phyloP scores from a whole-genome alignment of 1,140 invertebrate species.

The Drusus annulatus region DNA sequence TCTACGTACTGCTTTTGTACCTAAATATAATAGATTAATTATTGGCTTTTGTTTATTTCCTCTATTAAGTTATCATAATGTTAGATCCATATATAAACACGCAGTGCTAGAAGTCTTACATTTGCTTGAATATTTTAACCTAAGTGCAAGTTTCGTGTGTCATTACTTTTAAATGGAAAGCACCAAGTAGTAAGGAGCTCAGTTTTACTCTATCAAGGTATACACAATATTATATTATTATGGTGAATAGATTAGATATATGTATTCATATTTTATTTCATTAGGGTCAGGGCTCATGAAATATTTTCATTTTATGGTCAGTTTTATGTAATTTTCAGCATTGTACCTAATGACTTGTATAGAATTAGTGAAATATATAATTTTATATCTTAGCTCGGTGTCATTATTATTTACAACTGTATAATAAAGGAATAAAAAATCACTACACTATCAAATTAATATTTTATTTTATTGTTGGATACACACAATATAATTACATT shows the following conservation, averaged over 20 bases:
- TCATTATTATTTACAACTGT: slow-evolving; percentile 49
- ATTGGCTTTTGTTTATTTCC: slow-evolving; percentile 30
- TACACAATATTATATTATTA: slow-evolving; percentile 36
- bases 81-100: slow-evolving; percentile 10
- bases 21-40: slow-evolving; percentile 45
- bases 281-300: slow-evolving; percentile 53
- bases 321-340: slow-evolving; percentile 57
- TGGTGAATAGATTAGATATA: slow-evolving; percentile 41
- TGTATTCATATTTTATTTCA: slow-evolving; percentile 41
- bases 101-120: slow-evolving; percentile 30
- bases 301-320: slow-evolving; percentile 58
- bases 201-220: slow-evolving; percentile 32
- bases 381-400: slow-evolving; percentile 57
- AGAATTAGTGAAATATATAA: slow-evolving; percentile 60
- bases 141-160: slow-evolving; percentile 44
- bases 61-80: slow-evolving; percentile 15
- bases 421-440: slow-evolving; percentile 31
- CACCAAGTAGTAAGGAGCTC: slow-evolving; percentile 24
- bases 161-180: slow-evolving; percentile 36
- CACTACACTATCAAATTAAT: slow-evolving; percentile 29
- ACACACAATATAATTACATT: no score
- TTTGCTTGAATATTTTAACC: slow-evolving; percentile 38
- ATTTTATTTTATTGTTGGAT: slow-evolving; percentile 29
- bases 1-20: slow-evolving; percentile 53
- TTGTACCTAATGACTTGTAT: slow-evolving; percentile 59